Base-by-base conservation (phyloP, 1,140 invertebrate species). In the Atopsyche davidsoni region DNA sequence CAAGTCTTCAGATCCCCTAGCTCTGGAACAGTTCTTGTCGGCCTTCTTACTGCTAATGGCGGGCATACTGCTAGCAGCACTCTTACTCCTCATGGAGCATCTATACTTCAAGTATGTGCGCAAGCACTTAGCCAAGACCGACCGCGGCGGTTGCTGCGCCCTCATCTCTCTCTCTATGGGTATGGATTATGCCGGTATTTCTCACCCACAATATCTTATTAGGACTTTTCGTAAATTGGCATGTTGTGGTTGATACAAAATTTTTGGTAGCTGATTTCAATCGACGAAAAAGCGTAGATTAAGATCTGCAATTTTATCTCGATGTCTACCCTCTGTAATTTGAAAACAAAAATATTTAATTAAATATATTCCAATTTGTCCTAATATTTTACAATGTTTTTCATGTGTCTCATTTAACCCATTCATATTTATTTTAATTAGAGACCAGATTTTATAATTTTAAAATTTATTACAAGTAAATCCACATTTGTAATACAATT, bases 1-100 rank as follows among this genome's bases (percentile, higher is more conserved):
- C 60, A 90, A 91, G 65, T 88, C 85, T 32, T 89, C 86, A 46
- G 90, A 96, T 66, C 94, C 93, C 0, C 72, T 98, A 53, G 94
- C 94, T 1, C 77, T 98, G 32, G 90, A 97, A 65, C 96, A 99
- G 74, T 98, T 99, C 70, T 84, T 97, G 62, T 95, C 90, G 23
- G 96, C 96, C 13, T 99, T 98, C 67, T 78, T 98, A 9, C 78
- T 99, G 46, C 78, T 99, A 10, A 93, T 92, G 77, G 89, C 86
- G 46, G 96, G 96, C 22, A 92, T 98, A 53, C 70, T 96, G 38
- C 70, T 97, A 46, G 89, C 92, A 0, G 82, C 88, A 0, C 58
- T 92, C 4, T 77, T 97, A 32, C 77, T 98, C 6, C 70, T 89
- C 2, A 66, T 94, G n/a, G 96, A 98, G 69, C 86, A 96, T 69